phyloP scores from a whole-genome alignment of 2,888 invertebrate genomes.

The Tachina grossa region DNA sequence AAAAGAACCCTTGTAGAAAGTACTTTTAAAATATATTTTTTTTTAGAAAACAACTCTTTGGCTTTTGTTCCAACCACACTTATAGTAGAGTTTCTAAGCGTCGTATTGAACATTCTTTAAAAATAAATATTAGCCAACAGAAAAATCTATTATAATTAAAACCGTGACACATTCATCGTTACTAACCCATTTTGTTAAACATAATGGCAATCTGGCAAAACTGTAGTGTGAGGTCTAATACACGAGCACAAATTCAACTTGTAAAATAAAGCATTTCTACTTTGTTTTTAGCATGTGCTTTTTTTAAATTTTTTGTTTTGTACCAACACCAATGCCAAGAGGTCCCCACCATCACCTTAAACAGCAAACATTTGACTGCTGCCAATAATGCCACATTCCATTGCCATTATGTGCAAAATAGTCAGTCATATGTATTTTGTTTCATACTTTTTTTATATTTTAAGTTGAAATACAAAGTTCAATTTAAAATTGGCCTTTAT shows the following conservation, averaged over 20 bases:
- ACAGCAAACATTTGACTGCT: slow-evolving; percentile 48
- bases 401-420: slow-evolving; percentile 39
- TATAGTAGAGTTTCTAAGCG: not conserved
- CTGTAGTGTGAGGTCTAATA: slow-evolving; percentile 44
- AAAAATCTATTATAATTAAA: slow-evolving; percentile 27
- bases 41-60: not conserved
- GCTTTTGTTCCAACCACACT: not conserved
- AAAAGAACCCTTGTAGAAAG: not conserved
- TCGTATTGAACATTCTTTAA: not conserved
- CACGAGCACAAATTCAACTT: not conserved
- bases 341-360: slow-evolving; percentile 1
- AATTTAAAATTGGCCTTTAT: slow-evolving; percentile 58
- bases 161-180: slow-evolving; percentile 62
- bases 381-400: slow-evolving; percentile 60
- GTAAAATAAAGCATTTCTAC: slow-evolving; percentile 27
- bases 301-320: slow-evolving; percentile 19
- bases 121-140: not conserved
- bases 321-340: slow-evolving; percentile 54
- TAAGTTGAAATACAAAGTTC: slow-evolving; percentile 55
- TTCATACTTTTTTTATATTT: slow-evolving; percentile 8
- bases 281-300: slow-evolving; percentile 17
- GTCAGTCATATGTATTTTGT: slow-evolving; percentile 15
- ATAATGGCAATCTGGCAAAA: slow-evolving; percentile 58
- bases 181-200: slow-evolving; percentile 72
- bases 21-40: not conserved